Evolutionary conservation across 2,113 vertebrate species (phyloP), one percentile per base, ranked within the genome.

Genomic region (Hippocampus barbouri): DNA sequence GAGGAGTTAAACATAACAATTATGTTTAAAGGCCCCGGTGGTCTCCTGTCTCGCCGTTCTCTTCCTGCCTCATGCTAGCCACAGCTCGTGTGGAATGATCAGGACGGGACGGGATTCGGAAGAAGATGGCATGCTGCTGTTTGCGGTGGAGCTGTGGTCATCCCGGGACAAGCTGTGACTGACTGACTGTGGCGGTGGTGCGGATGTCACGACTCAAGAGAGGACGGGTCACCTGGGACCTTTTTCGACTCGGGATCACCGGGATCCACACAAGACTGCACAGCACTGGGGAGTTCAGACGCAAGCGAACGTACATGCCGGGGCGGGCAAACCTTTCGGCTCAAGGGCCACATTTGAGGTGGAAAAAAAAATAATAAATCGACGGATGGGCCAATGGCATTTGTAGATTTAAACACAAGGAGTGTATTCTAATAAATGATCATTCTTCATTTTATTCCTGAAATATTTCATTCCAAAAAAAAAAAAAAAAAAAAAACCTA

Each of bases 211-310:
- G 72, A 80, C 68, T 83, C 76, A 82, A 81, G 82, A 83, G 75
- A 82, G 85, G 83, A 83, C 74, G 83, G 81, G 82, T 88, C 83
- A 85, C 83, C 73, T 83, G 70, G 85, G 87, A 87, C 87, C 82
- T 85, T 88, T 77, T 34, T 16, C 59, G 78, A 88, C 80, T 86
- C 76, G 84, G 90, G 88, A 91, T 89, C 86, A 73, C 83, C 80
- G 72, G 78, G 87, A 91, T 90, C 87, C 88, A 81, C 85, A 90
- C 87, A 87, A 87, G 83, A 91, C 83, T 86, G 64, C 78, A 85
- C 85, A 85, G 30, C 75, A 89, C 84, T 80, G 81, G 86, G 87
- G 80, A 79, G 78, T 84, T 82, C 68, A 54, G 76, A 61, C 62
- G 69, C 64, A 59, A 66, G n/a, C 70, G 20, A 9, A 25, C 67